Evolutionary conservation across 2,888 invertebrate genomes (phyloP).

Genomic region (Labia minor): DNA sequence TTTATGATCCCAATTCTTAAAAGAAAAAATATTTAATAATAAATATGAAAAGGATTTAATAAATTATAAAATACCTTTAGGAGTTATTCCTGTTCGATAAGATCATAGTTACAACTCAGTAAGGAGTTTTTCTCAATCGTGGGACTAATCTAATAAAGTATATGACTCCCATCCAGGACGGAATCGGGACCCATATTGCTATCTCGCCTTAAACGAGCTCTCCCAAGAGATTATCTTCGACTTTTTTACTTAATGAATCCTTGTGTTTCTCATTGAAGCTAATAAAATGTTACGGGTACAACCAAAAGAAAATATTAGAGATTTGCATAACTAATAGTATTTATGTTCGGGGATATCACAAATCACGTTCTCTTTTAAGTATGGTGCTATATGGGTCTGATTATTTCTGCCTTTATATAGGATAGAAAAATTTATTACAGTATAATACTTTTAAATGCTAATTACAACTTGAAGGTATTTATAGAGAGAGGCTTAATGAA

Average conservation of each 20-base stretch:
- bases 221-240: neutral
- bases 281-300: neutral
- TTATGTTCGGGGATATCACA: neutral
- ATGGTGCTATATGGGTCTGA: neutral
- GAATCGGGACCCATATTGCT: too few species aligned
- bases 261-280: neutral
- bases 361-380: neutral
- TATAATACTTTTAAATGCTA: neutral
- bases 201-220: too few species aligned
- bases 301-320: neutral
- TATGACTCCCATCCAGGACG: too few species aligned
- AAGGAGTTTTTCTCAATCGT: too few species aligned
- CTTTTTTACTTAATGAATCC: slow-evolving; percentile 7
- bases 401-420: neutral
- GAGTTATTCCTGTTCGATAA: too few species aligned
- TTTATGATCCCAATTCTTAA: too few species aligned
- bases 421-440: neutral
- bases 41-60: too few species aligned
- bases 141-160: too few species aligned
- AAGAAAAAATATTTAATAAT: too few species aligned
- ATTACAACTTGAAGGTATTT: neutral
- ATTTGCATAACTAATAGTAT: neutral
- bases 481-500: neutral
- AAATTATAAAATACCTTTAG: too few species aligned
- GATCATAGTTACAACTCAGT: too few species aligned